phyloP scores from a whole-genome alignment of 2,797 vertebrate genomes.

The Cyclura pinguis region DNA sequence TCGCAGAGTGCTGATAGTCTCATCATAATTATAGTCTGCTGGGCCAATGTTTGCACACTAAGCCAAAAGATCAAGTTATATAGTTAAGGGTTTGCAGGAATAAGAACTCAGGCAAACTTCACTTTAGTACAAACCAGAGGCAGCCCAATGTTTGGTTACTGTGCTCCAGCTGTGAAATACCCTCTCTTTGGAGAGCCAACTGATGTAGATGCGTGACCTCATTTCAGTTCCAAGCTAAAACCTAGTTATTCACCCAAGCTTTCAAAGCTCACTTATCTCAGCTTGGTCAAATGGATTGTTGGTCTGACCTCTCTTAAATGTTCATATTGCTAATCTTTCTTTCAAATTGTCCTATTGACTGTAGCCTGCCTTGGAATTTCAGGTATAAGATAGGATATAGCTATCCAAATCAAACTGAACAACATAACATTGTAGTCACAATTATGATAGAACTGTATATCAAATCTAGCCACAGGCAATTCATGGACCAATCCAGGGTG shows the following conservation, averaged over 20 bases:
- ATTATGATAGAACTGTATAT: neutral
- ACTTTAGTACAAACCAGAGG: neutral
- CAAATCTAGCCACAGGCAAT: neutral
- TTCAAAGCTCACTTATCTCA: neutral
- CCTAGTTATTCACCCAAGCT: neutral
- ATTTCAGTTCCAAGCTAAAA: neutral
- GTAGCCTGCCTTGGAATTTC: neutral
- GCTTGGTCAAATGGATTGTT: neutral
- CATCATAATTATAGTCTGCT: slow-evolving; percentile 98
- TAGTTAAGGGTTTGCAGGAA: neutral
- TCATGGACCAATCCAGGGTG: too few species aligned
- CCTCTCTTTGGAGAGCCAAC: neutral
- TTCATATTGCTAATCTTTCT: neutral
- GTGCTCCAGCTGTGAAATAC: neutral
- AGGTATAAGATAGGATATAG: neutral
- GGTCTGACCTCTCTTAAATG: neutral
- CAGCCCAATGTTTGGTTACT: neutral
- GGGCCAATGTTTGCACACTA: slow-evolving; percentile 99
- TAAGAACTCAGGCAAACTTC: neutral
- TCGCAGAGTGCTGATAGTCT: slow-evolving; percentile 97
- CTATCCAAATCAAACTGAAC: neutral
- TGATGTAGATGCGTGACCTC: neutral
- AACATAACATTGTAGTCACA: neutral
- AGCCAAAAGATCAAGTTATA: neutral
- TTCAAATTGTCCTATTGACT: neutral